Evolutionary conservation across 2,888 invertebrate genomes (phyloP), one percentile per base, ranked within the genome.

Genomic region (Acanthoscelides obtectus): DNA sequence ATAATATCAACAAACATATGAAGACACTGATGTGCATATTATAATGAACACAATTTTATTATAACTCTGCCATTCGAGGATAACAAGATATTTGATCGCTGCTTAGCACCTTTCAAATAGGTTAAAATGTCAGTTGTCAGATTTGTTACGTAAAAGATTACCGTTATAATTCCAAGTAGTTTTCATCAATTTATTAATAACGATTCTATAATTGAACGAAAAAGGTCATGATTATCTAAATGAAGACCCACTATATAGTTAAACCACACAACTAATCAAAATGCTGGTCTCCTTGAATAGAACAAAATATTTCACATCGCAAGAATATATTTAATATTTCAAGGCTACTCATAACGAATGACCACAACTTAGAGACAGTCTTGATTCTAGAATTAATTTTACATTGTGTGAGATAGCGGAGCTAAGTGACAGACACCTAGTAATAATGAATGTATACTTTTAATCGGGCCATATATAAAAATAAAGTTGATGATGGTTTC

Each of bases 341-440:
- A 45, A 45, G 45, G 45, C 45, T 45, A 45, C 45, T 45, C 17
- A 45, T 45, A 45, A 17, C 45, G 45, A 45, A 45, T 45, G 45
- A 45, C 45, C 45, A 45, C 5, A 45, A 17, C 45, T 45, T 25
- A 25, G 3, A 45, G 45, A 45, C 17, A 25, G 25, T 8, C 25
- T 5, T 25, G 25, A 5, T 25, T 25, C 25, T 25, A 25, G 25
- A 25, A 25, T 25, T 5, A 25, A 8, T n/a, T n/a, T n/a, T n/a
- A n/a, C n/a, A n/a, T n/a, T n/a, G n/a, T n/a, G n/a, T n/a, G 69
- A 83, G 79, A 25, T 84, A 84, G 66, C 81, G 72, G 21, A 83
- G 69, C 63, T 63, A 19, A 19, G 19, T 19, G 63, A 63, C 63
- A n/a, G n/a, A n/a, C n/a, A n/a, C n/a, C n/a, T n/a, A n/a, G n/a